phyloP scores from a whole-genome alignment of 2,113 vertebrate genomes.

The Capreolus pygargus region DNA sequence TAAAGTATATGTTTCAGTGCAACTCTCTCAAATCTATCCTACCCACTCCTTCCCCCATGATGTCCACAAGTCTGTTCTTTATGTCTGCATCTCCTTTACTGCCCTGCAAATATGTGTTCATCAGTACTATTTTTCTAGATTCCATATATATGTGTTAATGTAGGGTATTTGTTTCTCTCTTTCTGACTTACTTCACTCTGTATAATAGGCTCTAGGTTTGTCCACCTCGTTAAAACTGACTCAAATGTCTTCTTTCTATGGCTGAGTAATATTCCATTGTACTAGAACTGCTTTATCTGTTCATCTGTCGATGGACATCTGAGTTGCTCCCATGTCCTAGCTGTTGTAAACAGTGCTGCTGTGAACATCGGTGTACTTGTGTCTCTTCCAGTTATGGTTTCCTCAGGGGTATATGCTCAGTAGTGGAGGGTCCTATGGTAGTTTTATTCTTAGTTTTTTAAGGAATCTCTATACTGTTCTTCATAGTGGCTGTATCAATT shows the following conservation, averaged over 20 bases:
- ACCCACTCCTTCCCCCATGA: background rate
- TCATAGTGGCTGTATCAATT: background rate
- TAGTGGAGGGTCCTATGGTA: background rate
- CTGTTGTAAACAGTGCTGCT: background rate
- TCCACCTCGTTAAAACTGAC: background rate
- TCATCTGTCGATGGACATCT: background rate
- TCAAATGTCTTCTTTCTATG: background rate
- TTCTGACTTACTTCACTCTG: background rate
- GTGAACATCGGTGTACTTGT: background rate
- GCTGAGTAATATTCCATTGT: background rate
- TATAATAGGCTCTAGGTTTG: background rate
- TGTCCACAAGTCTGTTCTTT: background rate
- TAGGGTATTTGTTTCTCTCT: background rate
- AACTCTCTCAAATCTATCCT: background rate
- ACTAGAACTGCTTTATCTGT: background rate
- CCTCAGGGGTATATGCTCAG: background rate
- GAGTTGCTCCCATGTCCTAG: background rate
- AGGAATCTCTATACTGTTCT: background rate
- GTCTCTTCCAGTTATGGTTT: background rate
- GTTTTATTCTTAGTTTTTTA: background rate
- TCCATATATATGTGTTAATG: background rate
- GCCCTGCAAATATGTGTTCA: background rate
- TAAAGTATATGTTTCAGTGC: background rate
- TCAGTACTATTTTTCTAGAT: background rate
- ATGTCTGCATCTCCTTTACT: background rate